phyloP scores from a whole-genome alignment of 2,888 invertebrate genomes.

The Hirtodrosophila trivittata region DNA sequence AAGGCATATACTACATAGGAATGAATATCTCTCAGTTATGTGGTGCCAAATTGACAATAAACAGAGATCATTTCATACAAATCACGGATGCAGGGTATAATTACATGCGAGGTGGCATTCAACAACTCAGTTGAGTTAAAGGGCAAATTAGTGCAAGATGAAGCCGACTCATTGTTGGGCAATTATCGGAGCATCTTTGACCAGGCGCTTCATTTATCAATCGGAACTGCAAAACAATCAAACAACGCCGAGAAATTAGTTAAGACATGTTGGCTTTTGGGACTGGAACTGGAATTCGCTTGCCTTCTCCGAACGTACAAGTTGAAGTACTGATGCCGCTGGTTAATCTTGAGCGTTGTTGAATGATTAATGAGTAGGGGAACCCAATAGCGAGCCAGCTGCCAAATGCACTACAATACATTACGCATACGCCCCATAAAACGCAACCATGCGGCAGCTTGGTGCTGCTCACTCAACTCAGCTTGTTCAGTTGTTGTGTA shows the following conservation, averaged over 20 bases:
- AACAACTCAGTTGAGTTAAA: conserved; percentile 22
- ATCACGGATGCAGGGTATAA: too few relatives aligned
- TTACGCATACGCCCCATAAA: conserved; percentile 46
- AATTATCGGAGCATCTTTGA: conserved; percentile 43
- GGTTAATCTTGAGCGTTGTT: conserved; percentile 13
- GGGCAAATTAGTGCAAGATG: conserved; percentile 47
- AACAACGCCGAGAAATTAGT: conserved; percentile 19
- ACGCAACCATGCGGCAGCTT: conserved; percentile 5
- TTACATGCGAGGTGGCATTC: neutral
- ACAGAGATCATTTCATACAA: too few relatives aligned
- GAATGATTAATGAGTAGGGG: conserved; percentile 22
- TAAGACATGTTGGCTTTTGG: conserved; percentile 2
- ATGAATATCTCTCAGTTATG: too few relatives aligned
- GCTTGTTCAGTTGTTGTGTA: conserved; percentile 4
- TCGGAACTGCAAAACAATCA: conserved; percentile 54
- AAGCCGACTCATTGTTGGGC: conserved; percentile 36
- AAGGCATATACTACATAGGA: too few relatives aligned
- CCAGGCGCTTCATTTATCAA: conserved; percentile 61
- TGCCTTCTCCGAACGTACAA: neutral
- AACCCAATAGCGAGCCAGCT: conserved; percentile 2
- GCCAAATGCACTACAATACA: conserved; percentile 27
- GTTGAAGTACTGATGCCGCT: conserved; percentile 16
- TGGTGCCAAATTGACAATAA: too few relatives aligned
- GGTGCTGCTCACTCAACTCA: conserved; percentile 7
- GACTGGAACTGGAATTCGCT: conserved; percentile 2